Percentiles rank a stretch among this genome's conserved stretches.
phyloP scores from a whole-genome alignment of 2,113 vertebrate genomes.

The Dryoscopus gambensis region DNA sequence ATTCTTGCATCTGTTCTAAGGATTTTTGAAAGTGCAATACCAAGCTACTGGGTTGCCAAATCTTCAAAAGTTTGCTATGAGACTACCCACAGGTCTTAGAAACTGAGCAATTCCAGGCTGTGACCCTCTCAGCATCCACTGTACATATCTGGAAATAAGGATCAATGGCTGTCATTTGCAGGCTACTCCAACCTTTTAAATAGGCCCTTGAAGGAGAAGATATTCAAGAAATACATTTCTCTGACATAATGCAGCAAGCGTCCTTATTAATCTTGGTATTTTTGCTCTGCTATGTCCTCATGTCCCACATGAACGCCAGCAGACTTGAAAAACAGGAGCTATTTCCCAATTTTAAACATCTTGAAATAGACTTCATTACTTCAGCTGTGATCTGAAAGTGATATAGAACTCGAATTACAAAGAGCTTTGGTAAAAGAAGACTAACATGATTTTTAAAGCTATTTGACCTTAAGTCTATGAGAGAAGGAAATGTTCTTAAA shows the following conservation, averaged over 20 bases:
- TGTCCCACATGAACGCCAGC: neutral
- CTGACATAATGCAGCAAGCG: neutral
- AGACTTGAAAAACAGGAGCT: neutral
- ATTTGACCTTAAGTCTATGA: neutral
- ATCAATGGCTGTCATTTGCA: accelerated
- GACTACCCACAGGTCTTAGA: neutral
- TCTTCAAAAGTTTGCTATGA: neutral
- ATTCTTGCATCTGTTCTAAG: neutral
- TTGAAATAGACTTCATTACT: neutral
- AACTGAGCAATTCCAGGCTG: neutral
- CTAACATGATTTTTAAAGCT: neutral
- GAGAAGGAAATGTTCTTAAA: neutral
- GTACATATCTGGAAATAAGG: neutral
- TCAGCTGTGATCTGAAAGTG: neutral
- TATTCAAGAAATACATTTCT: neutral
- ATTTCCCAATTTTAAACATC: neutral
- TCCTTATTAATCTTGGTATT: neutral
- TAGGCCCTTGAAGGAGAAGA: neutral
- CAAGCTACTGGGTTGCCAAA: neutral
- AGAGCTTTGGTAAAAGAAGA: neutral
- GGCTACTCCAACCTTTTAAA: neutral
- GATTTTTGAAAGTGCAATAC: neutral
- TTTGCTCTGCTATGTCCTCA: neutral
- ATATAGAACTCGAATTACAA: neutral
- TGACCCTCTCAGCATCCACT: neutral